Conservation (phyloP, 2,888 invertebrate genomes). For the Lepidonotus clava region DNA sequence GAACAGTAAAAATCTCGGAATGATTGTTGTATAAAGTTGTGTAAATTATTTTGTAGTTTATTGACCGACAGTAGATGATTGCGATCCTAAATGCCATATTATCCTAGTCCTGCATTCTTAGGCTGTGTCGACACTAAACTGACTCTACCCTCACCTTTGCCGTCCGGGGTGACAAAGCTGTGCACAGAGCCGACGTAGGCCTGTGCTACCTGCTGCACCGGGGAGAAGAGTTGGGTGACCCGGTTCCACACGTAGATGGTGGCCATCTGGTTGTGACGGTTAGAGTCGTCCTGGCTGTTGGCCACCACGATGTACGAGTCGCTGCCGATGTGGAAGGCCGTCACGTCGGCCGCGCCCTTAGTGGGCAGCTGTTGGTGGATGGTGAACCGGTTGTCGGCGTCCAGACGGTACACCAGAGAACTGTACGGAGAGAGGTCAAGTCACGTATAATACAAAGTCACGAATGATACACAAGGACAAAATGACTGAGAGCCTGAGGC, state of each 20-base stretch:
- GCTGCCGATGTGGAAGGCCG: slow-evolving; percentile 65
- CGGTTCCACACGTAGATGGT: slow-evolving; percentile 73
- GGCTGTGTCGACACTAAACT: too few relatives aligned
- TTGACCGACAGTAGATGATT: too few relatives aligned
- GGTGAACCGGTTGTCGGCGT: slow-evolving; percentile 68
- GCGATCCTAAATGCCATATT: too few relatives aligned
- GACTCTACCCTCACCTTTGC: slow-evolving; percentile 41
- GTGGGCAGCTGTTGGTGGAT: slow-evolving; percentile 75
- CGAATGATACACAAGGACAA: too few relatives aligned
- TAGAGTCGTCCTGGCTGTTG: slow-evolving; percentile 70
- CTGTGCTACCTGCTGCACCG: slow-evolving; percentile 71
- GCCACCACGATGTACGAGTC: slow-evolving; percentile 72
- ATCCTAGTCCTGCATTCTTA: too few relatives aligned
- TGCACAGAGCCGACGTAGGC: slow-evolving; percentile 67
- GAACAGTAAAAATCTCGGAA: too few relatives aligned
- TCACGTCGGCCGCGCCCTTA: slow-evolving; percentile 71
- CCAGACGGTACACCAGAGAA: slow-evolving; percentile 74
- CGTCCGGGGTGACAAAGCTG: slow-evolving; percentile 18
- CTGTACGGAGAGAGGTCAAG: slow-evolving; percentile 68
- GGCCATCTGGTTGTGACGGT: slow-evolving; percentile 70
- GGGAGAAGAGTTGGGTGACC: slow-evolving; percentile 67
- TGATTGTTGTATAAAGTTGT: too few relatives aligned
- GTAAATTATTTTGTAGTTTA: too few relatives aligned
- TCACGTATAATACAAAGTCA: too few relatives aligned
- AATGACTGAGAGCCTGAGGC: too few relatives aligned